Base-by-base conservation (phyloP, 2,113 vertebrate genomes). In the Nesogale talazaci region DNA sequence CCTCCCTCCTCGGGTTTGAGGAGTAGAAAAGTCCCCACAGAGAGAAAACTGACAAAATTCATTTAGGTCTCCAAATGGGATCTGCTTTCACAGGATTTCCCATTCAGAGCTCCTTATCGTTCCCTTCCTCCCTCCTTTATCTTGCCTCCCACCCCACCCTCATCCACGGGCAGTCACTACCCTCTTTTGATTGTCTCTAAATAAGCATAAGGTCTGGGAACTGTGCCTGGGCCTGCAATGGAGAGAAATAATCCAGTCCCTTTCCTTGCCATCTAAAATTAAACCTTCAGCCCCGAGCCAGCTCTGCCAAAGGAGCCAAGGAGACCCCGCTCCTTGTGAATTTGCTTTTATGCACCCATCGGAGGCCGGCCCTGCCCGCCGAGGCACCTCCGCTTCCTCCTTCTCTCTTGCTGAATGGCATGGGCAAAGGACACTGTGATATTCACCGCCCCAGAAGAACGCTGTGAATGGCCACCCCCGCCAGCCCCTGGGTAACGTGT, bases 101-200 rank as follows among this genome's bases (percentile, higher is more conserved):
- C 56, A 25, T 83, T 65, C 89, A 84, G 38, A 1, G 8, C 6
- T 27, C 56, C 89, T 34, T 93, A 10, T 57, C 85, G 34, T 14
- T 52, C 34, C 31, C 14, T n/a, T 12, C 19, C 36, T 6, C 0
- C 79, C 14, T 15, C 15, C 34, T 72, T 72, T 72, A 36, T 19
- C 20, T 22, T 72, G n/a, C 14, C 34, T 23, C 14, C 36, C 72
- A 40, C 76, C 12, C 40, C 29, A 3, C 56, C 20, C 72, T 3
- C 29, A 0, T 23, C 16, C 11, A 0, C 4, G 5, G 6, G 0
- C 11, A 1, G 27, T 20, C 22, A 5, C 22, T 1, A 14, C 29
- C 16, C 0, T 10, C 42, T 46, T 42, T 23, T 16, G 31, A 67
- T 38, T 29, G 56, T 52, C 87, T 34, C 40, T 27, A 57, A 42